Evolutionary conservation across 2,888 invertebrate genomes (phyloP).

Genomic region (Dryocosmus kuriphilus): DNA sequence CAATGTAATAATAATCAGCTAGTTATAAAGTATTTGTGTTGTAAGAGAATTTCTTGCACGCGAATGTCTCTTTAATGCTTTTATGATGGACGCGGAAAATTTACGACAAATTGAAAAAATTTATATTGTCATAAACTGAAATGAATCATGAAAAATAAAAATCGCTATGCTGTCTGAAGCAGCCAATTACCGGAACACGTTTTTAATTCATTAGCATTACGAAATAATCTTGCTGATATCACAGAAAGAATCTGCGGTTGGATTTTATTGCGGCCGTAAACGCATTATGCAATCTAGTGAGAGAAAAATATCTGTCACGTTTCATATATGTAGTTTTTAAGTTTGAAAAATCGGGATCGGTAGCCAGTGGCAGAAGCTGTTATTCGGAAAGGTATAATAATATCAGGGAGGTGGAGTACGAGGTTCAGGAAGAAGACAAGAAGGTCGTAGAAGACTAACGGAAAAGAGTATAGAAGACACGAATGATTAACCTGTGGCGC

Average conservation of each 20-base stretch:
- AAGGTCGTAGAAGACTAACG: slow-evolving; percentile 41
- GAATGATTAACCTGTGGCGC: slow-evolving; percentile 71
- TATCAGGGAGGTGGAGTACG: slow-evolving; percentile 28
- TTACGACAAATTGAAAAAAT: slow-evolving; percentile 10
- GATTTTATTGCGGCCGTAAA: slow-evolving; percentile 19
- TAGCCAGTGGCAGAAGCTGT: slow-evolving; percentile 50
- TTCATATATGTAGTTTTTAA: neutral
- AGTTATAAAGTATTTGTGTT: neutral
- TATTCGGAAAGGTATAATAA: neutral
- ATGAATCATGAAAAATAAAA: slow-evolving; percentile 24
- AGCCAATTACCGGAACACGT: slow-evolving; percentile 25
- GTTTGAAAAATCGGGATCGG: slow-evolving; percentile 37
- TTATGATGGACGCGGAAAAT: slow-evolving; percentile 10
- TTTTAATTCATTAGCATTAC: slow-evolving; percentile 37
- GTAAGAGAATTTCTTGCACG: neutral
- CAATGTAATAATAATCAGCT: too few relatives aligned
- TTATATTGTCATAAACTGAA: slow-evolving; percentile 25
- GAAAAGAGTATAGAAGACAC: slow-evolving; percentile 57
- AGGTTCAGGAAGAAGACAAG: slow-evolving; percentile 46
- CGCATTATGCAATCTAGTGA: slow-evolving; percentile 1
- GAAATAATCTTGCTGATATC: slow-evolving; percentile 22
- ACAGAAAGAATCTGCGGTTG: slow-evolving; percentile 26
- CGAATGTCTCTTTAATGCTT: neutral
- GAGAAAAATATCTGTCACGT: neutral
- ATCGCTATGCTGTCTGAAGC: slow-evolving; percentile 9